Conservation (phyloP, 2,797 vertebrate species). For the Percopsis omiscomaycus region DNA sequence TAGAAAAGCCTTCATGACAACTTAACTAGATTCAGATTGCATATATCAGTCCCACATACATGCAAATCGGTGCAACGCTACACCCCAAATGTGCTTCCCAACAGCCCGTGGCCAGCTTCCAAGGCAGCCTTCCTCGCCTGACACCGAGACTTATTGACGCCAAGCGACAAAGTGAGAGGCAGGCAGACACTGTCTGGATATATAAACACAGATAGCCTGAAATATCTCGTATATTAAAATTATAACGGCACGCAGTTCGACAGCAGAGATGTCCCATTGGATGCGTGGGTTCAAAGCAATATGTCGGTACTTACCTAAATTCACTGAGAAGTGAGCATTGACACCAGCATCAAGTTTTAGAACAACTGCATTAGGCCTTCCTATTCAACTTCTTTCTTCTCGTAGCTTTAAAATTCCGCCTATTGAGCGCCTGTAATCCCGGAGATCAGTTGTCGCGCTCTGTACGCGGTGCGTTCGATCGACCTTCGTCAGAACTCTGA, state of each 20-base stretch:
- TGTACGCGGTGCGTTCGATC: conserved; percentile 22
- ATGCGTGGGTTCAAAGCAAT: conserved; percentile 7
- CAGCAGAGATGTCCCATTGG: conserved; percentile 2
- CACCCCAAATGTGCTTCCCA: conserved; percentile 46
- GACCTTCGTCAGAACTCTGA: conserved; percentile 44
- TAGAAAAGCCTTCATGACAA: conserved; percentile 1
- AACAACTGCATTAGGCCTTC: neutral
- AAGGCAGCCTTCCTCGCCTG: conserved; percentile 52
- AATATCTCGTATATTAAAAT: conserved; percentile 53
- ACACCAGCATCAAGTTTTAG: conserved; percentile 47
- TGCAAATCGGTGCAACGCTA: conserved; percentile 49
- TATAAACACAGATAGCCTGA: conserved; percentile 41
- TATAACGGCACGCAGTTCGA: conserved; percentile 26
- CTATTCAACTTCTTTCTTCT: neutral
- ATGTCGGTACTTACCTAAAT: conserved; percentile 67
- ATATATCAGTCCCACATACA: conserved; percentile 34
- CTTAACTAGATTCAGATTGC: neutral
- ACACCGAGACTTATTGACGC: conserved; percentile 74
- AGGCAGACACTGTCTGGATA: conserved; percentile 11
- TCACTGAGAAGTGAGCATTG: conserved; percentile 36
- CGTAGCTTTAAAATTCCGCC: conserved; percentile 15
- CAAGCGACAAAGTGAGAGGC: conserved; percentile 49
- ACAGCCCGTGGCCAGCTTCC: conserved; percentile 59
- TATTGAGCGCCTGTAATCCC: conserved; percentile 44
- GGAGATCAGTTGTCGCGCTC: conserved; percentile 26